These are phyloP conservation scores for Pogonognathellus flavescens DNA, from an alignment of 1,140 invertebrate genomes.

Conservation along the genomic window DNA sequence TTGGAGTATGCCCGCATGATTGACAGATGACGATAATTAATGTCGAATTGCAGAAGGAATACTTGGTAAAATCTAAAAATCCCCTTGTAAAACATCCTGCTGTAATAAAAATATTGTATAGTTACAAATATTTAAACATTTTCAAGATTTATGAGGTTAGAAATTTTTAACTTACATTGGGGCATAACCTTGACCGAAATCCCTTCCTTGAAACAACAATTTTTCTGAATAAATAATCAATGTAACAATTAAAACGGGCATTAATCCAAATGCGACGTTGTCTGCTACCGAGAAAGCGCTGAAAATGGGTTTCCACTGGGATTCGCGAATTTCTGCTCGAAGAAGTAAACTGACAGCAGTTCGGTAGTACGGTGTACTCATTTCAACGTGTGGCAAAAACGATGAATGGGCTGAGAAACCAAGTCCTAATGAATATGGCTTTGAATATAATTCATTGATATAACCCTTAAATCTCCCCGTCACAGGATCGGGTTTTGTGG, in stretches of 20 bases:
- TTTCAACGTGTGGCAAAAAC: background rate
- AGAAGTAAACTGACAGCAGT: background rate
- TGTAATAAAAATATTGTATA: background rate
- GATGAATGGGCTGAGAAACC: background rate
- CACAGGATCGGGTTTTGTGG: background rate
- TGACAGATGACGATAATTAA: background rate
- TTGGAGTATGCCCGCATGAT: background rate
- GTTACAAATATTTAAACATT: background rate
- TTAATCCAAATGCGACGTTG: background rate
- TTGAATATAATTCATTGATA: background rate
- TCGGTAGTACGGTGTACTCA: background rate
- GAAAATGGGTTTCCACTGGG: constrained; percentile 4
- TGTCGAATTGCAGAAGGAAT: background rate
- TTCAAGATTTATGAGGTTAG: background rate
- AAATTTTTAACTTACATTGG: too few species aligned
- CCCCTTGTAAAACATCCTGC: background rate
- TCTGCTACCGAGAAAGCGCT: background rate
- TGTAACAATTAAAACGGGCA: background rate
- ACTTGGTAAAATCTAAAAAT: background rate
- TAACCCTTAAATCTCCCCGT: background rate
- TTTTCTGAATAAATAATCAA: background rate
- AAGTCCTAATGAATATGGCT: background rate
- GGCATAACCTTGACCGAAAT: too few species aligned
- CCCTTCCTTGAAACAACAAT: background rate
- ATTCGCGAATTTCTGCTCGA: background rate